phyloP scores from a whole-genome alignment of 2,113 vertebrate species.

The Odontophorus gujanensis region DNA sequence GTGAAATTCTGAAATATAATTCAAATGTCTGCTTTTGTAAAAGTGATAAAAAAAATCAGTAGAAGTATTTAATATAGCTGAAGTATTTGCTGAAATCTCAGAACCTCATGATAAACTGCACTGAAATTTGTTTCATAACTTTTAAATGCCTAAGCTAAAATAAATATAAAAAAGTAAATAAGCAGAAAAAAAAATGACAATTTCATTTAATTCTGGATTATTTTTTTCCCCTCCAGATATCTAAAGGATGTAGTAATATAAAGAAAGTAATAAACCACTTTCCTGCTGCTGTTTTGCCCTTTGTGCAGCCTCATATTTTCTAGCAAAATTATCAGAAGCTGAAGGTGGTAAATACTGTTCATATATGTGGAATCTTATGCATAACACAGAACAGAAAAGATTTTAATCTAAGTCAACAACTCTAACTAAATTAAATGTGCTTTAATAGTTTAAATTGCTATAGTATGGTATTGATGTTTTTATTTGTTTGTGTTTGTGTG shows the following conservation, averaged over 20 bases:
- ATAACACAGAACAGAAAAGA: neutral
- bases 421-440: too few relatives aligned
- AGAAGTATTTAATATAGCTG: neutral
- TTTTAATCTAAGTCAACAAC: neutral
- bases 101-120: neutral
- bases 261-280: neutral
- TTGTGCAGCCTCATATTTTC: neutral
- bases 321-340: neutral
- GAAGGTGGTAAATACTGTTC: neutral
- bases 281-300: neutral
- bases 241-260: neutral
- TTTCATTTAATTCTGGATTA: neutral
- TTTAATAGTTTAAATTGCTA: too few relatives aligned
- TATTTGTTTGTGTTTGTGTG: neutral
- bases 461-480: neutral
- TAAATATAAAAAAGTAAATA: neutral
- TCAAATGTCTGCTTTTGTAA: neutral
- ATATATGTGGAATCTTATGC: neutral
- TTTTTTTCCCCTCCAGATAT: neutral
- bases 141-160: neutral
- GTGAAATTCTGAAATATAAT: neutral
- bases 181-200: neutral
- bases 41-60: neutral
- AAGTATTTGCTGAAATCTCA: neutral
- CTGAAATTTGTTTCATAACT: neutral